A percentile compares a stretch with the other conserved stretches of the same genome.
Conservation (phyloP, 2,797 vertebrate species). For the Acanthornis magna region DNA sequence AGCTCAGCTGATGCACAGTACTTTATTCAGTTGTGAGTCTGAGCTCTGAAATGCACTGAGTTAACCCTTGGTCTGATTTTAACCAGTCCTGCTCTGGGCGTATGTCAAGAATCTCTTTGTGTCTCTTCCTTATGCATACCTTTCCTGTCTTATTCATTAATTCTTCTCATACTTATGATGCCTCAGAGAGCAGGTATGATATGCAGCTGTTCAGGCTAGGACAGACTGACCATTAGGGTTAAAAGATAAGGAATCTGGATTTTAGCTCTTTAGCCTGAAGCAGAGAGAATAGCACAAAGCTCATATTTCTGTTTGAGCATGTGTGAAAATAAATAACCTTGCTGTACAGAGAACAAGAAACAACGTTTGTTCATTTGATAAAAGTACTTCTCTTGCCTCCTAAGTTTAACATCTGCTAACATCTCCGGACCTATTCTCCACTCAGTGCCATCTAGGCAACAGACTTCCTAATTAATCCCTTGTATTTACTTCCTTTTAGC, state of each 20-base stretch:
- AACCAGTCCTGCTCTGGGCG: not conserved
- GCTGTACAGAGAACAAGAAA: not conserved
- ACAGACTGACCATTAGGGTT: not conserved
- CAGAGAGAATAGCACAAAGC: not conserved
- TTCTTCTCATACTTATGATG: not conserved
- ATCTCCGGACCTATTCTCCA: not conserved
- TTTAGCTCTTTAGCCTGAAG: not conserved
- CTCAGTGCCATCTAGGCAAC: conserved; percentile 10
- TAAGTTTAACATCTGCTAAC: not conserved
- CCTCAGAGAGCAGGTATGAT: not conserved
- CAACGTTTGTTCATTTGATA: not conserved
- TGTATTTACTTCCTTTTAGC: not conserved
- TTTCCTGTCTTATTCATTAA: not conserved
- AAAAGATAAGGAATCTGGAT: not conserved
- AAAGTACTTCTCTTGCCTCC: conserved; percentile 9
- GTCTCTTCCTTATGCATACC: not conserved
- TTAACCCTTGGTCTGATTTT: not conserved
- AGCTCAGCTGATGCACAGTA: not conserved
- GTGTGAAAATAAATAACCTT: conserved; percentile 4
- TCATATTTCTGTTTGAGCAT: not conserved
- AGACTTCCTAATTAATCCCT: not conserved
- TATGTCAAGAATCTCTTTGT: not conserved
- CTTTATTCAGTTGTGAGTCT: not conserved
- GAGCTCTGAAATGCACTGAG: not conserved
- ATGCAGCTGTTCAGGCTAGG: not conserved